Conservation (phyloP, 2,113 vertebrate species). For the Peromyscus leucopus region DNA sequence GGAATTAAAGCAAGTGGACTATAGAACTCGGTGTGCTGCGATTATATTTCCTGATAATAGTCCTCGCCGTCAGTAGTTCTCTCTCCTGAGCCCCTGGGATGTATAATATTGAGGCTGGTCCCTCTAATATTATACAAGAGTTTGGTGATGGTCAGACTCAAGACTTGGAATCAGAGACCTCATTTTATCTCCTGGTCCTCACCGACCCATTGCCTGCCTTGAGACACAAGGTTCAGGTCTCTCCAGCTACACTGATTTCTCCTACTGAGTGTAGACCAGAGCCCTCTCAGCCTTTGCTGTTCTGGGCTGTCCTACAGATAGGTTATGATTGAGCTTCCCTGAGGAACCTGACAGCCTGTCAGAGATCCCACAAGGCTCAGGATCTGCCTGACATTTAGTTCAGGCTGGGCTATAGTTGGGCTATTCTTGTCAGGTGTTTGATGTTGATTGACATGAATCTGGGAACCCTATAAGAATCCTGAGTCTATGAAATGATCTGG, state of each 20-base stretch:
- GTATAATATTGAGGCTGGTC: no score
- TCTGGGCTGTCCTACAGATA: background rate
- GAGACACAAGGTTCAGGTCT: background rate
- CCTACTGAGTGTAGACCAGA: background rate
- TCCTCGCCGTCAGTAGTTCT: no score
- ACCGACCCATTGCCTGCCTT: background rate
- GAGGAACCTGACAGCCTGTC: background rate
- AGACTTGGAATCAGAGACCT: background rate
- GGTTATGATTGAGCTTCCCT: background rate
- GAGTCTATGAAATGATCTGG: background rate
- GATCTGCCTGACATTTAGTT: no score
- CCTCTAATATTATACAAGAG: no score
- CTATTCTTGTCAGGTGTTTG: background rate
- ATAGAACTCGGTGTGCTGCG: no score
- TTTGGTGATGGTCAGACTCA: background rate
- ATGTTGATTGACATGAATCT: background rate
- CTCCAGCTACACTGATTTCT: background rate
- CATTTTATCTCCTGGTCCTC: accelerated
- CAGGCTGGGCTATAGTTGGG: background rate
- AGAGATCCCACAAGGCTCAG: background rate
- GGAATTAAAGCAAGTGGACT: no score
- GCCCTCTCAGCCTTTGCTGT: background rate
- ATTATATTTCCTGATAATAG: no score
- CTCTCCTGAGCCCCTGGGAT: no score
- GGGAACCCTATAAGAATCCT: background rate